Evolutionary conservation across 2,113 vertebrate genomes (phyloP).

Genomic region (Chunga burmeisteri): DNA sequence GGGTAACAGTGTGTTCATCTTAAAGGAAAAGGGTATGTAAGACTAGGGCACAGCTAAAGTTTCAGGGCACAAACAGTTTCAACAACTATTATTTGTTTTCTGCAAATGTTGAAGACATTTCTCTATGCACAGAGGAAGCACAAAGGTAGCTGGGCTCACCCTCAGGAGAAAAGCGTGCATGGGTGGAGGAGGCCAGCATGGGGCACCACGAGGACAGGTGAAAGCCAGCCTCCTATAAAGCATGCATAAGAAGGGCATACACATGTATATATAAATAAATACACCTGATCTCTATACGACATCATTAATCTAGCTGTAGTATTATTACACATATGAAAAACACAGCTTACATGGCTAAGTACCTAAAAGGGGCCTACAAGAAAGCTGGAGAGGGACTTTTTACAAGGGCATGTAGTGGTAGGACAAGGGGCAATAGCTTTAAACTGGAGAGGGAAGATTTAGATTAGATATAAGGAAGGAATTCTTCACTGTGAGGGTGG

Average conservation of each 20-base stretch:
- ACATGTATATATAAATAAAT: neutral
- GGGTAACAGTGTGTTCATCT: neutral
- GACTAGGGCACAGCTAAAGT: constrained; percentile 16
- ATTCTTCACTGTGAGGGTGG: too few species aligned
- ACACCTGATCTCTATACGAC: neutral
- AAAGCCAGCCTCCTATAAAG: neutral
- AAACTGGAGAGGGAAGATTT: too few species aligned
- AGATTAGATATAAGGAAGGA: too few species aligned
- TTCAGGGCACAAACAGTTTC: constrained; percentile 40
- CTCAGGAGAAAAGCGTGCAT: neutral
- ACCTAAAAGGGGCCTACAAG: too few species aligned
- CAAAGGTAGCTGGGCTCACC: neutral
- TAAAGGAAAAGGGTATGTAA: constrained; percentile 4
- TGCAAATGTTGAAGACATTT: constrained; percentile 41
- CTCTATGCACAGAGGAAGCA: neutral
- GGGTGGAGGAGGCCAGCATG: neutral
- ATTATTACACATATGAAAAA: neutral
- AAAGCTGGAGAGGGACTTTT: too few species aligned
- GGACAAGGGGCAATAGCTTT: too few species aligned
- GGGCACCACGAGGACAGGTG: neutral
- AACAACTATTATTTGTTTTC: constrained; percentile 35
- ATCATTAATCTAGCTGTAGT: neutral
- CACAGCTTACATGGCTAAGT: neutral
- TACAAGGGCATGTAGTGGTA: too few species aligned
- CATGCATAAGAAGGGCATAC: accelerated